Percentiles rank a stretch among this genome's conserved stretches.
phyloP scores from a whole-genome alignment of 2,888 invertebrate genomes.

The Augochlorella aurata region DNA sequence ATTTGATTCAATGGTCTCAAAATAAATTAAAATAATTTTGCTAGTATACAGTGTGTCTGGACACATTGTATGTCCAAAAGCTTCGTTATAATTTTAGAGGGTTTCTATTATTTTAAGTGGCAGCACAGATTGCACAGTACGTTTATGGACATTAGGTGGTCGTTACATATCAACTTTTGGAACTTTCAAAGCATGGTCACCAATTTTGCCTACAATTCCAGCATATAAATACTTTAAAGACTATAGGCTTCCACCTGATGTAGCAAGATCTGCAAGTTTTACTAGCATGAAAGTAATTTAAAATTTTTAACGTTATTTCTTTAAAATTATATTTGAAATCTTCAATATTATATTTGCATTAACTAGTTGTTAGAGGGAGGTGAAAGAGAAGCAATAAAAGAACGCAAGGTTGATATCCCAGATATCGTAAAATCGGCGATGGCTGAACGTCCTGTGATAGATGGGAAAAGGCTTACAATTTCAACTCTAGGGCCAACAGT shows the following conservation, averaged over 20 bases:
- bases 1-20: neutral
- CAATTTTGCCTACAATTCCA: constrained; percentile 81
- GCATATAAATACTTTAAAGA: constrained; percentile 80
- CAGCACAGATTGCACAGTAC: constrained; percentile 88
- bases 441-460: constrained; percentile 70
- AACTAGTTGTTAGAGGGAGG: constrained; percentile 81
- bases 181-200: constrained; percentile 86
- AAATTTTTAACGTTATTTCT: neutral
- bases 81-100: neutral
- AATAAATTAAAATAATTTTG: neutral
- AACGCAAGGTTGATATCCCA: constrained; percentile 81
- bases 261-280: constrained; percentile 88
- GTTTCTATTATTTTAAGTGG: constrained; percentile 81
- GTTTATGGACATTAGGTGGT: constrained; percentile 90
- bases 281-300: constrained; percentile 88
- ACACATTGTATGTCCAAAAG: neutral
- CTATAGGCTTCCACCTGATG: constrained; percentile 88
- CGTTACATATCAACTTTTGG: constrained; percentile 89
- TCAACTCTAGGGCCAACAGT: constrained; percentile 84
- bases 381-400: constrained; percentile 80
- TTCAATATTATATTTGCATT: neutral
- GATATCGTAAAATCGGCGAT: constrained; percentile 76
- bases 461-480: constrained; percentile 83
- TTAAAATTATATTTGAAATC: neutral
- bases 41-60: neutral